Evolutionary conservation across 2,888 invertebrate genomes (phyloP).

Genomic region (Cacoxenus indagator): DNA sequence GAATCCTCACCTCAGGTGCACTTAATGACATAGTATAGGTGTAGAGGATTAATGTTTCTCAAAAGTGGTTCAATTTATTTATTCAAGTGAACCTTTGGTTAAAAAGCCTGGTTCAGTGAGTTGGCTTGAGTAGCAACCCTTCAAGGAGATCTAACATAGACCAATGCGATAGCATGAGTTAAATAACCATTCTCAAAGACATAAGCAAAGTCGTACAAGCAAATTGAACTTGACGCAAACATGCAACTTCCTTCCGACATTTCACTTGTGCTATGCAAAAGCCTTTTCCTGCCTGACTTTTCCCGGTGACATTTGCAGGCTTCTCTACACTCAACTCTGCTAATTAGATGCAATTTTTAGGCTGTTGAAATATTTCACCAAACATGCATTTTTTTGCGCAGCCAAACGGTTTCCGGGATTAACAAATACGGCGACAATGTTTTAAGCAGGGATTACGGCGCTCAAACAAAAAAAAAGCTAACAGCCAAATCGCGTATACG

Average conservation of each 20-base stretch:
- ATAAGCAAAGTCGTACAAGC: constrained; percentile 28
- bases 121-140: too few relatives aligned
- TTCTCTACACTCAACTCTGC: neutral
- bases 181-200: neutral
- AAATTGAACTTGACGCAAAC: constrained; percentile 57
- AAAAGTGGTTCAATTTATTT: too few relatives aligned
- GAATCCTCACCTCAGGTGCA: too few relatives aligned
- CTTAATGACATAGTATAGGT: too few relatives aligned
- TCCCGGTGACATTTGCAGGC: neutral
- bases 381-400: constrained; percentile 5
- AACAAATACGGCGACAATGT: neutral
- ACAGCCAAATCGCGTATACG: constrained; percentile 1
- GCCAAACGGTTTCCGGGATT: constrained; percentile 11
- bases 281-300: neutral
- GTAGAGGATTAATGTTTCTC: too few relatives aligned
- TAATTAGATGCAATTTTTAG: constrained; percentile 19
- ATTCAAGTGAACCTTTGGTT: too few relatives aligned
- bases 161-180: too few relatives aligned
- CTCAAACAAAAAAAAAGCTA: neutral
- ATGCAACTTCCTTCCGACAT: constrained; percentile 56
- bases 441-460: neutral
- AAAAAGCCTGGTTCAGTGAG: too few relatives aligned
- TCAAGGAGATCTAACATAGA: too few relatives aligned
- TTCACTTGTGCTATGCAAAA: neutral
- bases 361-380: constrained; percentile 14